Evolutionary conservation across 2,797 vertebrate genomes (phyloP).

Genomic region (Orestias chungarensis): DNA sequence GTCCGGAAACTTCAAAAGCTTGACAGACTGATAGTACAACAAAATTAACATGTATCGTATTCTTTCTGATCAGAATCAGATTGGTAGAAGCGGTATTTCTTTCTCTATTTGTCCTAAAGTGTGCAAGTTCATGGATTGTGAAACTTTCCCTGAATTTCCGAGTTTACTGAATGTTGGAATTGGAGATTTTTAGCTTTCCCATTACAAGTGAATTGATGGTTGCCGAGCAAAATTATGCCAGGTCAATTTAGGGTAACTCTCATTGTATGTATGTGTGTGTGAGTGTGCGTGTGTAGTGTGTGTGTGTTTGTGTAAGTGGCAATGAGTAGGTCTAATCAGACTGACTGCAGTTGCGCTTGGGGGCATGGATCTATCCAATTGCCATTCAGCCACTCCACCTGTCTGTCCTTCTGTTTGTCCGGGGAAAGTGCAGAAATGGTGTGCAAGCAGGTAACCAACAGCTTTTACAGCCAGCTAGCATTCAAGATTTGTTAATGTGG

Average conservation of each 20-base stretch:
- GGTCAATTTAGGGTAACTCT: slow-evolving; percentile 44
- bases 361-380: slow-evolving; percentile 60
- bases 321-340: slow-evolving; percentile 69
- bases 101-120: slow-evolving; percentile 17
- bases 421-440: slow-evolving; percentile 40
- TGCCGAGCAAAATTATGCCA: slow-evolving; percentile 45
- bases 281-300: slow-evolving; percentile 21
- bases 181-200: slow-evolving; percentile 21
- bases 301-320: slow-evolving; percentile 31
- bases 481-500: slow-evolving; percentile 46
- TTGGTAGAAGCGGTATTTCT: slow-evolving; percentile 19
- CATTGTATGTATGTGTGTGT: slow-evolving; percentile 23
- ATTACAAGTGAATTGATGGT: slow-evolving; percentile 29
- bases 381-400: slow-evolving; percentile 60
- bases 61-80: slow-evolving; percentile 10
- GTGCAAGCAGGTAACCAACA: slow-evolving; percentile 27
- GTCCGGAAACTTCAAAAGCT: no score
- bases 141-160: slow-evolving; percentile 17
- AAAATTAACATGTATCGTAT: neutral
- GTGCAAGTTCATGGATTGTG: slow-evolving; percentile 14
- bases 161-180: slow-evolving; percentile 22
- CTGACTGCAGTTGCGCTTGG: slow-evolving; percentile 69
- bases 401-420: slow-evolving; percentile 56
- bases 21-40: no score
- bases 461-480: slow-evolving; percentile 21